Evolutionary conservation across 2,113 vertebrate species (phyloP).

Genomic region (Megaptera novaeangliae): DNA sequence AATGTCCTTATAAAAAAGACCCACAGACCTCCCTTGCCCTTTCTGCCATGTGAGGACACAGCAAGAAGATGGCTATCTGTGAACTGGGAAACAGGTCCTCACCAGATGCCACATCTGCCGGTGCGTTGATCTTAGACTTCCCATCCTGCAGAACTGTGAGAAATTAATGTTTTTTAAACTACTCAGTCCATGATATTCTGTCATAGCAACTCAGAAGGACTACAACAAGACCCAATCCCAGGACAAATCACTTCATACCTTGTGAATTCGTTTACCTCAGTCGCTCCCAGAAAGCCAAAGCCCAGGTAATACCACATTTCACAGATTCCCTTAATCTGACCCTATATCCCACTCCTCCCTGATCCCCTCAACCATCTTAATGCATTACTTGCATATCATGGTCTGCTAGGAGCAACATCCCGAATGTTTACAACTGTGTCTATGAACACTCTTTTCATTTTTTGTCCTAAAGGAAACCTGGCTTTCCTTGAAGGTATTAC

Average conservation of each 20-base stretch:
- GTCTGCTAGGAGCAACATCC: background rate
- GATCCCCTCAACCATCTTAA: background rate
- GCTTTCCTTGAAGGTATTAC: background rate
- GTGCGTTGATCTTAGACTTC: background rate
- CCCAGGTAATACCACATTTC: background rate
- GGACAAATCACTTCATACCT: background rate
- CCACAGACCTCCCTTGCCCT: background rate
- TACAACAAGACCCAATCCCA: background rate
- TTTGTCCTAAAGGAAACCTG: background rate
- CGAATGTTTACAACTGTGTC: background rate
- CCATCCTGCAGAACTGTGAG: background rate
- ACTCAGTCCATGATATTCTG: background rate
- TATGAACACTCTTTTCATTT: background rate
- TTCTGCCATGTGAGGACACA: background rate
- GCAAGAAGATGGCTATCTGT: background rate
- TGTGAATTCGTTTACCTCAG: background rate
- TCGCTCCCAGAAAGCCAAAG: background rate
- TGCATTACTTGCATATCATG: background rate
- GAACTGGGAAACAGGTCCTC: background rate
- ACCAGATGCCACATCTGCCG: background rate
- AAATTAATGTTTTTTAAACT: background rate
- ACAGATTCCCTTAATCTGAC: background rate
- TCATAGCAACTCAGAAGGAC: background rate
- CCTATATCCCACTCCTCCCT: background rate
- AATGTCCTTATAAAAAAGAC: background rate